Evolutionary conservation across 2,888 invertebrate species (phyloP).

Genomic region (Dasypogon diadema): DNA sequence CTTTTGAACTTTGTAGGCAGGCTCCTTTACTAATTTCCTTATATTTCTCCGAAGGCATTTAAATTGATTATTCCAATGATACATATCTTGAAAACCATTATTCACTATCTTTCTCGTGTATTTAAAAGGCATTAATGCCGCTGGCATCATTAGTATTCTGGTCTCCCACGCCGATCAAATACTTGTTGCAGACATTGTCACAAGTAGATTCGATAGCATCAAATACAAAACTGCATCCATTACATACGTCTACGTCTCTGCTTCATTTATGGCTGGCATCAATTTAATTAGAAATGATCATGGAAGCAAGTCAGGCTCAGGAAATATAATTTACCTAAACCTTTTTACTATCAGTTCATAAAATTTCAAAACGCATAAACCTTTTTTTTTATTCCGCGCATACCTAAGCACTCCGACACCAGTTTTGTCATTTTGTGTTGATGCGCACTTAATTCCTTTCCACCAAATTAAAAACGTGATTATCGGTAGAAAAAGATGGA

Average conservation of each 20-base stretch:
- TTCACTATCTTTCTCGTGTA: too few species aligned
- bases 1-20: too few species aligned
- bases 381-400: background rate
- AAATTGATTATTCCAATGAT: too few species aligned
- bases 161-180: background rate
- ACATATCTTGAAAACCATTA: too few species aligned
- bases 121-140: too few species aligned
- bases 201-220: background rate
- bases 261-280: constrained; percentile 21
- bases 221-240: background rate
- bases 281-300: constrained; percentile 42
- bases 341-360: constrained; percentile 35
- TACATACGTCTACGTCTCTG: background rate
- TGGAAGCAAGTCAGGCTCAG: constrained; percentile 17
- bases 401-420: constrained; percentile 19
- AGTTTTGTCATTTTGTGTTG: background rate
- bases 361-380: constrained; percentile 35
- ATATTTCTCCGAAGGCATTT: too few species aligned
- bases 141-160: background rate
- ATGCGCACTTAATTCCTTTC: constrained; percentile 39
- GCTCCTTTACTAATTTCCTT: too few species aligned
- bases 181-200: background rate
- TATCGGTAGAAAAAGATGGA: constrained; percentile 24
- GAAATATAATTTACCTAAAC: constrained; percentile 38
- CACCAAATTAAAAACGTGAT: constrained; percentile 28